Evolutionary conservation across 2,113 vertebrate genomes (phyloP).

Genomic region (Melanocharis versteri): DNA sequence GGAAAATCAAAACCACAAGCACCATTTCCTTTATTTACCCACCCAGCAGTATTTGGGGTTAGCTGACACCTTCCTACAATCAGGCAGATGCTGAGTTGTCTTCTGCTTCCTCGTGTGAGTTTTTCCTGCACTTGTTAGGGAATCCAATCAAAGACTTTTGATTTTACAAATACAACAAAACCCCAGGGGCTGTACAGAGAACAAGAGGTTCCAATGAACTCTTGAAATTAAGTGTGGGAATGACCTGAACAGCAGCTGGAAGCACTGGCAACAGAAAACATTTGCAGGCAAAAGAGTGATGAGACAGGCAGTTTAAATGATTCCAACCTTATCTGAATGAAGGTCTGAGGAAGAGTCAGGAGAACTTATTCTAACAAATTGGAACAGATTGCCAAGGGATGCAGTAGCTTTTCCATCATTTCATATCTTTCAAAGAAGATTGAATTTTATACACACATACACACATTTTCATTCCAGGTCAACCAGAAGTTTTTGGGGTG

Average conservation of each 20-base stretch:
- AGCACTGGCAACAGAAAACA: neutral
- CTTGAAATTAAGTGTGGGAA: neutral
- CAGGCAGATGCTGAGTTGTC: neutral
- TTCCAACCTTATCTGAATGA: slow-evolving; percentile 16
- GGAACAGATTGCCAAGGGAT: neutral
- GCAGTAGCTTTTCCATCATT: slow-evolving; percentile 14
- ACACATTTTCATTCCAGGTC: neutral
- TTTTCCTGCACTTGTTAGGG: neutral
- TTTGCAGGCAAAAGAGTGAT: slow-evolving; percentile 3
- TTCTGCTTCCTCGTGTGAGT: neutral
- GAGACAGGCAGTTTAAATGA: slow-evolving; percentile 13
- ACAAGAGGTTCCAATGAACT: neutral
- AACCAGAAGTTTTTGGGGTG: neutral
- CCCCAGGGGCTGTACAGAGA: neutral
- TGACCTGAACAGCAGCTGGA: neutral
- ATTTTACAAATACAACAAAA: neutral
- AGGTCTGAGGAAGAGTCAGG: neutral
- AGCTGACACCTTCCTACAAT: neutral
- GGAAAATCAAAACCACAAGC: neutral
- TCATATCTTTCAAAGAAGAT: slow-evolving; percentile 19
- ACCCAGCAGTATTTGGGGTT: neutral
- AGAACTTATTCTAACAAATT: slow-evolving; percentile 23
- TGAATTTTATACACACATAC: neutral
- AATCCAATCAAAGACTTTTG: neutral
- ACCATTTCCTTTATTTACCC: neutral